These are phyloP conservation scores for Leucoraja erinaceus DNA, from an alignment of 2,113 vertebrate species.

Conservation along the genomic window DNA sequence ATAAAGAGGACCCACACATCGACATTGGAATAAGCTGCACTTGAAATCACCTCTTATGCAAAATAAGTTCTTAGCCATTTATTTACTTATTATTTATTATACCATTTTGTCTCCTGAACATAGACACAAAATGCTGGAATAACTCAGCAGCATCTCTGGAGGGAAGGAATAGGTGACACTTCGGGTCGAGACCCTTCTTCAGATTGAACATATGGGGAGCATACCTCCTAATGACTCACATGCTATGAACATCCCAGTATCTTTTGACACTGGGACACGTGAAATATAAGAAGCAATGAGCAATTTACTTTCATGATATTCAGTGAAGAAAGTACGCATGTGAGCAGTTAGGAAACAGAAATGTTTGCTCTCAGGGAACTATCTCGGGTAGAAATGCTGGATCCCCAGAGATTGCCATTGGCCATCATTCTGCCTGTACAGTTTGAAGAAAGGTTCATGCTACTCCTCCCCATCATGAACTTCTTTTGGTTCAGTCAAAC, in stretches of 20 bases:
- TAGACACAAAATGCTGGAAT: too few species aligned
- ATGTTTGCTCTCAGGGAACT: background rate
- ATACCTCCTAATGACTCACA: background rate
- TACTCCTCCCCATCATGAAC: background rate
- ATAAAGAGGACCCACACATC: background rate
- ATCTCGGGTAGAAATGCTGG: background rate
- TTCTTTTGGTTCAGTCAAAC: slow-evolving; percentile 30
- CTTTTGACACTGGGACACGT: background rate
- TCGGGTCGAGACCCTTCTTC: too few species aligned
- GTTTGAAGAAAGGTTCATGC: background rate
- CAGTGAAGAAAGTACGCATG: background rate
- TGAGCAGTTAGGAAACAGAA: background rate
- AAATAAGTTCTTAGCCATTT: too few species aligned
- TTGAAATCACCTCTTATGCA: background rate
- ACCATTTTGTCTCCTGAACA: background rate
- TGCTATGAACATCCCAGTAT: background rate
- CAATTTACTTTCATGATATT: slow-evolving; percentile 7
- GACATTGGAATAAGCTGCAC: background rate
- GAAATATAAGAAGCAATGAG: background rate
- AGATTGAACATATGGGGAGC: background rate
- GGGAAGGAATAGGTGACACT: too few species aligned
- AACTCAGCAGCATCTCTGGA: too few species aligned
- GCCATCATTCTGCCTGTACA: background rate
- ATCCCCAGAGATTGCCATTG: background rate
- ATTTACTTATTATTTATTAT: background rate